A percentile compares a stretch with the other conserved stretches of the same genome.
Conservation (phyloP, 2,113 vertebrate genomes). For the Sylvilagus bachmani region DNA sequence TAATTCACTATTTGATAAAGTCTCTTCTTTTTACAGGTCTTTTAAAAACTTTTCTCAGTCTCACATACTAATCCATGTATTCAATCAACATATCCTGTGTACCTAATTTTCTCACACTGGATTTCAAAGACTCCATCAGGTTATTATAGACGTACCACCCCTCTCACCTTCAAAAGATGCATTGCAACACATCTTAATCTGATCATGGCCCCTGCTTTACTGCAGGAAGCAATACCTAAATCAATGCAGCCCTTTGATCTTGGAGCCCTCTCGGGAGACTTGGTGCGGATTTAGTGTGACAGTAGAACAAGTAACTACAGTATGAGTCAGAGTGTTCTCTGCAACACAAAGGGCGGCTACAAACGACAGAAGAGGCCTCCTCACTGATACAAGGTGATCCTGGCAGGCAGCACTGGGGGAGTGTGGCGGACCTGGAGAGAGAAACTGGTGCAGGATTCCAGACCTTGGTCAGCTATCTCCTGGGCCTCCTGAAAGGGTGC, state of each 20-base stretch:
- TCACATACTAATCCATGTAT: neutral
- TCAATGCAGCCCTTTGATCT: neutral
- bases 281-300: neutral
- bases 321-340: slow-evolving; percentile 14
- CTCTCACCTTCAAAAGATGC: slow-evolving; percentile 40
- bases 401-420: neutral
- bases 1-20: neutral
- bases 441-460: neutral
- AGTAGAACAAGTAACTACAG: neutral
- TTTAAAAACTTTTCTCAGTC: neutral
- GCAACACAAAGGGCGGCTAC: neutral
- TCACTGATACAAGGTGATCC: neutral
- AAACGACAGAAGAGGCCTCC: neutral
- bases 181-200: neutral
- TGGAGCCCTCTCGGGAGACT: slow-evolving; percentile 2
- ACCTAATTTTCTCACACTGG: slow-evolving; percentile 2
- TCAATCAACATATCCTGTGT: neutral
- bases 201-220: neutral
- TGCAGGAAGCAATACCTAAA: neutral
- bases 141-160: neutral
- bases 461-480: neutral
- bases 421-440: neutral
- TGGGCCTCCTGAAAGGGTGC: neutral
- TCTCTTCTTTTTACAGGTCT: neutral
- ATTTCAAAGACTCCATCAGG: neutral